phyloP scores from a whole-genome alignment of 2,113 vertebrate species.

The Chaetodon trifascialis region DNA sequence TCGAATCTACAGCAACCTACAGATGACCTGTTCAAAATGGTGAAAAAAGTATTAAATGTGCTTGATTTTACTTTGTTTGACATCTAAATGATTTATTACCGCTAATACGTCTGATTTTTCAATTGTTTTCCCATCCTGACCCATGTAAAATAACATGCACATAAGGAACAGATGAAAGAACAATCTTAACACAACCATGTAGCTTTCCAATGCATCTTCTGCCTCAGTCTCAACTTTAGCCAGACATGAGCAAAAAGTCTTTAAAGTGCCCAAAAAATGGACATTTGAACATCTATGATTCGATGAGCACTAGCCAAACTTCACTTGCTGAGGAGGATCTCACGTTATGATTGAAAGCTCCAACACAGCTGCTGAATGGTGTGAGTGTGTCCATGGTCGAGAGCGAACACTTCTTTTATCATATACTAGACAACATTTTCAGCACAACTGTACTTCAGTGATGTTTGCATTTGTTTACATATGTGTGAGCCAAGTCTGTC shows the following conservation, averaged over 20 bases:
- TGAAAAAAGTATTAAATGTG: neutral
- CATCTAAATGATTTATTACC: neutral
- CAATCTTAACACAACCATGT: neutral
- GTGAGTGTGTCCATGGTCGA: neutral
- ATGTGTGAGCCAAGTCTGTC: neutral
- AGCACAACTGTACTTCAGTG: neutral
- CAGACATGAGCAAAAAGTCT: neutral
- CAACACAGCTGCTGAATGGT: neutral
- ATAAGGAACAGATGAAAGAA: neutral
- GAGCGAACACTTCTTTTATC: neutral
- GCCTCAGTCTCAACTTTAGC: too few relatives aligned
- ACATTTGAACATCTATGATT: too few relatives aligned
- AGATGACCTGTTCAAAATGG: neutral
- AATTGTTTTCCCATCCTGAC: neutral
- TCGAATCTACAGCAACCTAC: neutral
- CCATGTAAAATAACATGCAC: neutral
- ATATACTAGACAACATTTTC: neutral
- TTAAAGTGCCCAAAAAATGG: too few relatives aligned
- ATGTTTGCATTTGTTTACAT: neutral
- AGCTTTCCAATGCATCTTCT: neutral
- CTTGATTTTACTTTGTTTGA: neutral
- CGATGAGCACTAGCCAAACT: too few relatives aligned
- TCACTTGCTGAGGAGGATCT: neutral
- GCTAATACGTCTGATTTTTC: neutral
- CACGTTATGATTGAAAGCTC: neutral